Conservation (phyloP, 2,888 invertebrate genomes). For the Cheilosia soror region DNA sequence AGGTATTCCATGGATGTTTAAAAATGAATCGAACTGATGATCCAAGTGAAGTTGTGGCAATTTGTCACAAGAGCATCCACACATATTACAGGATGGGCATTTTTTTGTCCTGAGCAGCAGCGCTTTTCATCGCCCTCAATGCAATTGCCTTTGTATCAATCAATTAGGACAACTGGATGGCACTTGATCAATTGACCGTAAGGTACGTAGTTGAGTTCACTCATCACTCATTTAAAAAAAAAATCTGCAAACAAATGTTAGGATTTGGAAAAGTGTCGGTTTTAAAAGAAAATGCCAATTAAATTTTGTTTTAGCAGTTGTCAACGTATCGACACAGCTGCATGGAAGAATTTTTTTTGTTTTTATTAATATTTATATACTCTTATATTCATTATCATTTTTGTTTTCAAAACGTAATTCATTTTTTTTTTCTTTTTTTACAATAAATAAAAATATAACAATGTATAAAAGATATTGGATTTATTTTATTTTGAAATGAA, state of each 20-base stretch:
- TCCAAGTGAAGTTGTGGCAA: no score
- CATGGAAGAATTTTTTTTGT: conserved; percentile 63
- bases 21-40: no score
- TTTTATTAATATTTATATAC: conserved; percentile 64
- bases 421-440: conserved; percentile 46
- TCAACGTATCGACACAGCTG: conserved; percentile 29
- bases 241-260: no score
- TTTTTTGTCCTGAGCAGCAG: no score
- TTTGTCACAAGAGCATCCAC: no score
- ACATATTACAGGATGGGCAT: no score
- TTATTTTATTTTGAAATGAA: conserved; percentile 76
- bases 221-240: no score
- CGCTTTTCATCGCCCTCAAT: no score
- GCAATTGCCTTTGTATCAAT: no score
- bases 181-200: no score
- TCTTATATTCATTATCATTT: conserved; percentile 52
- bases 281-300: conserved; percentile 15
- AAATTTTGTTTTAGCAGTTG: conserved; percentile 34
- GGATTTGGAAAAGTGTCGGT: not conserved
- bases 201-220: not conserved
- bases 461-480: conserved; percentile 76
- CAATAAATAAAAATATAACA: conserved; percentile 75
- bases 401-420: conserved; percentile 55
- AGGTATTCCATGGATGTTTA: no score
- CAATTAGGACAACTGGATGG: no score